Evolutionary conservation across 2,888 invertebrate species (phyloP), one percentile per base, ranked within the genome.

Genomic region (Imbricaverruca yamaguchii): DNA sequence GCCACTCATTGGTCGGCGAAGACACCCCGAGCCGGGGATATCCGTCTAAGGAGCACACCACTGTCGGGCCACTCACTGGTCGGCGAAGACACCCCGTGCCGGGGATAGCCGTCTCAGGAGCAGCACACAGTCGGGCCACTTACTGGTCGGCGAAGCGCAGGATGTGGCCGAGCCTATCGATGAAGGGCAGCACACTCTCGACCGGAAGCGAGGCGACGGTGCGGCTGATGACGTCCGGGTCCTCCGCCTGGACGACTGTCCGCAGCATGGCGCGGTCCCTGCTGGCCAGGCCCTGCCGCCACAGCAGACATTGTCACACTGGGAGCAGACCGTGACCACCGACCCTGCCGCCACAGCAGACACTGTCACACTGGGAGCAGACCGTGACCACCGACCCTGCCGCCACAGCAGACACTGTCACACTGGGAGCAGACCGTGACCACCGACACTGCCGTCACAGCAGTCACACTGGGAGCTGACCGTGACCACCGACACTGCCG

Each of bases 161-260:
- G 87, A 93, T 89, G 8, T 87, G 87, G 0, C 91, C 91, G 0
- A 97, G 88, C 87, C 95, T 93, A 83, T 92, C 90, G 9, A 97
- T 86, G 21, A 97, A 87, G 0, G 91, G 90, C 0, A 92, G 89
- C 53, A 97, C 90, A 81, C 92, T 92, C 84, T 92, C 92, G 0
- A 94, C 89, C 0, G 96, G 95, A 82, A 97, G 87, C 81, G 91
- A 90, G 81, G 91, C 89, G 25, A 96, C 89, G 0, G 97, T 96
- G 83, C 92, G 91, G 74, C 89, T 87, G 11, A 97, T 93, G 0
- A 93, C 89, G 0, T 87, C 89, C 39, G 91, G 89, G 81, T 94
- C 92, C 80, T 90, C 90, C 80, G 90, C 90, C 77, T 90, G 89
- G 1, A 97, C 88, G 3, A 96, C 95, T 81, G 90, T 91, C 83